A percentile compares a stretch with the other conserved stretches of the same genome.
Conservation (phyloP, 2,888 invertebrate genomes). For the Microctonus aethiopoides region DNA sequence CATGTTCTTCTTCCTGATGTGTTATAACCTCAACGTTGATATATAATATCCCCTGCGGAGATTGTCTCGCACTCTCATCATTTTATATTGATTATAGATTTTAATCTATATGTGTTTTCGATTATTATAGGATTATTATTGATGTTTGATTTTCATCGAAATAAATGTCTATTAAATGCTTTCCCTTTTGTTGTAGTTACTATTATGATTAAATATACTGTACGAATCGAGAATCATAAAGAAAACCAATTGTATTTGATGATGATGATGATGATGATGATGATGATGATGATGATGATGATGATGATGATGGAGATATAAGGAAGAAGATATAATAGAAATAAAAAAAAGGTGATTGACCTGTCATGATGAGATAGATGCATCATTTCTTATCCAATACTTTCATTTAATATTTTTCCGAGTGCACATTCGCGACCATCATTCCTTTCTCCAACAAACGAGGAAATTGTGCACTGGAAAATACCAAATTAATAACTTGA, state of each 20-base stretch:
- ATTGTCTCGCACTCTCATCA: background rate
- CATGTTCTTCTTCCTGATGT: background rate
- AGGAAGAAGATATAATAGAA: background rate
- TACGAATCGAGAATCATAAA: too few species aligned
- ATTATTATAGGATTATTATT: background rate
- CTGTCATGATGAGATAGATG: background rate
- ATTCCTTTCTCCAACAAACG: background rate
- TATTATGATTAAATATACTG: background rate
- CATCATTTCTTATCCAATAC: background rate
- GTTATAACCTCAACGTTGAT: background rate
- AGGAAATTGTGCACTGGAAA: background rate
- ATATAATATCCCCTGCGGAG: background rate
- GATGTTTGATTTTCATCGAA: background rate
- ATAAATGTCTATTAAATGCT: background rate
- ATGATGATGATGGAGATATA: background rate
- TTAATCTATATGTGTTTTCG: background rate
- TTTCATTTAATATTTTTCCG: constrained; percentile 1
- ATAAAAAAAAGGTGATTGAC: background rate
- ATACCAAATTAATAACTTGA: background rate
- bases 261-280: background rate
- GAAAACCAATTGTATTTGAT: background rate
- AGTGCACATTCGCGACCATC: background rate
- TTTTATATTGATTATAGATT: background rate
- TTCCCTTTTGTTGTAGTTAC: background rate
- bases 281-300: background rate